Percentiles rank a stretch among this genome's conserved stretches.
phyloP scores from a whole-genome alignment of 2,113 vertebrate genomes.

The Pedionomus torquatus region DNA sequence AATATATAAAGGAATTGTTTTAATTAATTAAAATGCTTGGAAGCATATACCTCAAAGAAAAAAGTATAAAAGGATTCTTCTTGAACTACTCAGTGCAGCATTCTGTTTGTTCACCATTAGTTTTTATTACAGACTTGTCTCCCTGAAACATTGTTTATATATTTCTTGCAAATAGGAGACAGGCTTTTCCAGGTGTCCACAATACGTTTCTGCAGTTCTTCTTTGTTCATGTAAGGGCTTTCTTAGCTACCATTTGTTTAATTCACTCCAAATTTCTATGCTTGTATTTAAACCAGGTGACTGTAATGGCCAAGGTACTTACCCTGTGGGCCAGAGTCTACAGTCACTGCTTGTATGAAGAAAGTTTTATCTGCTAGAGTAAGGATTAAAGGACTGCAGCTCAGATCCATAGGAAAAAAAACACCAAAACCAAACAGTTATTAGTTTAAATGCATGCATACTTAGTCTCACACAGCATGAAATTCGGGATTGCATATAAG shows the following conservation, averaged over 20 bases:
- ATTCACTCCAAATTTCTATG: conserved; percentile 56
- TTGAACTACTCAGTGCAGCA: conserved; percentile 3
- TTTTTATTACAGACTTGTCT: conserved; percentile 58
- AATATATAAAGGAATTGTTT: not conserved
- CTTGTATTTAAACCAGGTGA: conserved; percentile 62
- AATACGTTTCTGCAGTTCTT: conserved; percentile 36
- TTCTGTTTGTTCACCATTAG: conserved; percentile 41
- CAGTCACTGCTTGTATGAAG: not conserved
- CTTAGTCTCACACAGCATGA: not conserved
- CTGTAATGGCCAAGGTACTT: conserved; percentile 20
- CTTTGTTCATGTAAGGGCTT: conserved; percentile 43
- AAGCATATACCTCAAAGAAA: not conserved
- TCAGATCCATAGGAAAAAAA: not conserved
- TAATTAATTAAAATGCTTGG: not conserved
- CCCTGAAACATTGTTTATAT: conserved; percentile 38
- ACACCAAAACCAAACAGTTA: not conserved
- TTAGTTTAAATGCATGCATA: not conserved
- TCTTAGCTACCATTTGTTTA: conserved; percentile 62
- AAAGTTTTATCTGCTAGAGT: not conserved
- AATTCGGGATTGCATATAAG: not conserved
- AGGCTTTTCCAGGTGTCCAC: conserved; percentile 51
- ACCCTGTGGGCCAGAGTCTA: not conserved
- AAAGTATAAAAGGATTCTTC: not conserved
- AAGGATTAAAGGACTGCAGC: not conserved
- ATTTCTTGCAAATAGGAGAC: conserved; percentile 60